These are phyloP conservation scores for Arctocebus calabarensis DNA, from an alignment of 2,797 vertebrate species.

Conservation along the genomic window DNA sequence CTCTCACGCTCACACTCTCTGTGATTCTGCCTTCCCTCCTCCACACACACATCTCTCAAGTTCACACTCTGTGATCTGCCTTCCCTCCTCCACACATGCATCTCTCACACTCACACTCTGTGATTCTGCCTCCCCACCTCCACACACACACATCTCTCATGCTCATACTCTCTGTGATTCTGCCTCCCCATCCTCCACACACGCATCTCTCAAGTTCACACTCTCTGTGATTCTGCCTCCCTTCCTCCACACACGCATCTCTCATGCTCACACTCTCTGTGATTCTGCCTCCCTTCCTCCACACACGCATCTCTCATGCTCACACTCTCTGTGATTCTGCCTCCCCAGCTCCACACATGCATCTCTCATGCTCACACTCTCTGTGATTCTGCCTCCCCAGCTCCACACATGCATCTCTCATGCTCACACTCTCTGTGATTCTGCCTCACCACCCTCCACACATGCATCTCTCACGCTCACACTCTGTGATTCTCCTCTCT, in stretches of 20 bases:
- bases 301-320: background rate
- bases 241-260: background rate
- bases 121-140: too few species aligned
- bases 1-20: background rate
- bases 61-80: background rate
- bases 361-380: too few species aligned
- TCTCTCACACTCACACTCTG: too few species aligned
- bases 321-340: background rate
- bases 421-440: background rate
- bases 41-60: background rate
- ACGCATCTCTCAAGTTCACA: background rate
- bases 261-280: too few species aligned
- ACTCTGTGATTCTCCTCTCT: too few species aligned
- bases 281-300: too few species aligned
- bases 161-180: background rate
- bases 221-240: background rate
- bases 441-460: background rate
- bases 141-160: background rate
- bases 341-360: accelerated
- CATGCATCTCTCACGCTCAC: too few species aligned
- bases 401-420: background rate
- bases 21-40: too few species aligned
- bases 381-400: background rate
- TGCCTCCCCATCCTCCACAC: too few species aligned
- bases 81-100: background rate